Conservation (phyloP, 2,797 vertebrate genomes). For the Bradypodion ventrale region DNA sequence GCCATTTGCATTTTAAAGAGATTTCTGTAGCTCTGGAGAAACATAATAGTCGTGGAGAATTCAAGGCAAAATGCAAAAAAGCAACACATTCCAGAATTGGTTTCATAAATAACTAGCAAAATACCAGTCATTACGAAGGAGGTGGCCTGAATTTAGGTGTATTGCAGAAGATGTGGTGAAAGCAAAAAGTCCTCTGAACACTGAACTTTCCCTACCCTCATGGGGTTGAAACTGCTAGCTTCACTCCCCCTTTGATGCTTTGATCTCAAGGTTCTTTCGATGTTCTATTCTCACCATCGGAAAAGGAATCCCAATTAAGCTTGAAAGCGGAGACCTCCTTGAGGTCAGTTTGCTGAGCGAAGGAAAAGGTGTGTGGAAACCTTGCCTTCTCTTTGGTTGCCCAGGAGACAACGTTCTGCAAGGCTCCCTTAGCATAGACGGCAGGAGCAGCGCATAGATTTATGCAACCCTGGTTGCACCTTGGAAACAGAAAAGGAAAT, state of each 20-base stretch:
- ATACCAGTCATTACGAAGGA: not conserved
- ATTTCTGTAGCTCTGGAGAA: not conserved
- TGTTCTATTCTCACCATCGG: not conserved
- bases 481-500: not conserved
- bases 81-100: not conserved
- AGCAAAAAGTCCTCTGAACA: too few relatives aligned
- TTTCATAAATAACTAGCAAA: not conserved
- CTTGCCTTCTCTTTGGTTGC: constrained; percentile 11
- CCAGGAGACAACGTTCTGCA: not conserved
- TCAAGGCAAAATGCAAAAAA: constrained; percentile 16
- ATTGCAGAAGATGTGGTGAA: not conserved
- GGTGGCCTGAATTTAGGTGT: not conserved
- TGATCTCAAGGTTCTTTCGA: not conserved
- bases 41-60: not conserved
- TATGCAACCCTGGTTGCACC: not conserved
- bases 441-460: not conserved
- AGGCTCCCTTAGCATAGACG: constrained; percentile 12
- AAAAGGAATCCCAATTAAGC: constrained; percentile 16
- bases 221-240: not conserved
- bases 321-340: constrained; percentile 28
- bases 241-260: not conserved
- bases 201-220: not conserved
- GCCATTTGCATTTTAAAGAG: constrained; percentile 17
- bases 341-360: constrained; percentile 6
- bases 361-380: not conserved